These are phyloP conservation scores for Plagiodera versicolora DNA, from an alignment of 2,888 invertebrate species.

Conservation along the genomic window DNA sequence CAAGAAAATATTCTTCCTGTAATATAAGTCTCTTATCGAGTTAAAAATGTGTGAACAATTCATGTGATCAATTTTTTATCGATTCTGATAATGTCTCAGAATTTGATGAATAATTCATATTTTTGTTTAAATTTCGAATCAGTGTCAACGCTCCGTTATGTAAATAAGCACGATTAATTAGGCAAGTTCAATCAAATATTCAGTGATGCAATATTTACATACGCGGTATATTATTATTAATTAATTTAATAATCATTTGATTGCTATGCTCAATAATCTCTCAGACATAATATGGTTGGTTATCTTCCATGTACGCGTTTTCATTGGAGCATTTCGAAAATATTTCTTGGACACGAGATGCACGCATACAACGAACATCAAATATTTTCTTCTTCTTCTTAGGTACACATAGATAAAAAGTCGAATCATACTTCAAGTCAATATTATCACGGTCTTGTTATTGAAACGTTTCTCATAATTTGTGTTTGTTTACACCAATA, in stretches of 20 bases:
- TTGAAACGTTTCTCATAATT: no score
- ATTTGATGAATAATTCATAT: slow-evolving; percentile 4
- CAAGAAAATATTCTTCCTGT: no score
- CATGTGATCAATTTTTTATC: no score
- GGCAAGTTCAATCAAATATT: slow-evolving; percentile 22
- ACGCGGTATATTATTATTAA: slow-evolving; percentile 11
- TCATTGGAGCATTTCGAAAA: neutral
- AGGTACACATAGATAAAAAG: no score
- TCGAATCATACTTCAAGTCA: no score
- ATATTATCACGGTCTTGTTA: no score
- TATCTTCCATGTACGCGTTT: neutral
- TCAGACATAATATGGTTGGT: neutral
- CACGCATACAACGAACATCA: neutral
- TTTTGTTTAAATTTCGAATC: slow-evolving; percentile 15
- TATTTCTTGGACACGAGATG: neutral
- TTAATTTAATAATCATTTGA: slow-evolving; percentile 24
- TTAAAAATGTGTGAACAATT: no score
- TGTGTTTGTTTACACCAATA: no score
- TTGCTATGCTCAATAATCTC: neutral
- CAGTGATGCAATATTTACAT: slow-evolving; percentile 27
- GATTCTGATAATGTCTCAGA: no score
- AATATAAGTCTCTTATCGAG: no score
- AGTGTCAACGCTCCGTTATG: slow-evolving; percentile 26
- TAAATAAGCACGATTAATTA: slow-evolving; percentile 23
- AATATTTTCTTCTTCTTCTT: neutral